Evolutionary conservation across 2,113 vertebrate genomes (phyloP), one percentile per base, ranked within the genome.

Genomic region (Ammospiza caudacuta): DNA sequence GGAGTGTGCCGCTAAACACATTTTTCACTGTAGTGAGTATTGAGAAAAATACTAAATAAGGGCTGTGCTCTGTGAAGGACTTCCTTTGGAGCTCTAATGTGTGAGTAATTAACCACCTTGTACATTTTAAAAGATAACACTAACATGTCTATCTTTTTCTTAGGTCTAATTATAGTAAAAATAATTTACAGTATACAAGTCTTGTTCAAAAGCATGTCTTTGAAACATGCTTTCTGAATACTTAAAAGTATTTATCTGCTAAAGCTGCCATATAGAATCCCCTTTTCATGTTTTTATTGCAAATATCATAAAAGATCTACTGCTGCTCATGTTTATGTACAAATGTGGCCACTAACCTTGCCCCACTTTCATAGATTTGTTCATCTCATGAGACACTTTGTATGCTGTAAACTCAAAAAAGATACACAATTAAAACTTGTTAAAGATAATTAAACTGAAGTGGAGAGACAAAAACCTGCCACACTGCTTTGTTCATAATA

Each of bases 371-470:
- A 57, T 57, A 82, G 91, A 96, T 96, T 88, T 96, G 90, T 77
- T 92, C 87, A 88, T 97, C 92, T 94, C 91, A 1, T 89, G 96
- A 97, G 96, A 92, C 88, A 67, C 23, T 92, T 91, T 87, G 64
- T 63, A 70, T 68, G 49, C 78, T 87, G 74, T 95, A 97, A 96
- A 95, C 86, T 93, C 70, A 75, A 68, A 94, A 93, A 95, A 94
- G 87, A 96, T 94, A 95, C 93, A 96, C 95, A 97, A 97, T 97
- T 96, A 97, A 97, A 97, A 97, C 92, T 97, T 97, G 94, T 96
- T 97, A 96, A 97, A 97, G 95, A 97, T 97, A 96, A 97, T 97
- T 96, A 97, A 96, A 95, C 92, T 92, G 82, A 97, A 97, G 95
- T 96, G 83, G 77, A 94, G 75, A 57, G 73, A 46, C 80, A 89